Evolutionary conservation across 92 coral and sea anemone species (phyloP).

Genomic region (Actinostola sp.): DNA sequence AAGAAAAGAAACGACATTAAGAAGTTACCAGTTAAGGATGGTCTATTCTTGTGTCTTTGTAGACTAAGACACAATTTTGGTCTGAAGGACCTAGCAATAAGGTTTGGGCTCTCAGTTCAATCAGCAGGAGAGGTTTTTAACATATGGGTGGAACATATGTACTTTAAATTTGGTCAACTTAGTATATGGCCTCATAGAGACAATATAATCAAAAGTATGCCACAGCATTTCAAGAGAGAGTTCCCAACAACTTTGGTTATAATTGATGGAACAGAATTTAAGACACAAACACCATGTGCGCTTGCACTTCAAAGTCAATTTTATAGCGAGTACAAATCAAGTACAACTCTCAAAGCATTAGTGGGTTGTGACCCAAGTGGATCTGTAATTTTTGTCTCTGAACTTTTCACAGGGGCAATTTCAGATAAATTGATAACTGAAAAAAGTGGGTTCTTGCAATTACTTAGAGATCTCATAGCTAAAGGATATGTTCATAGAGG

Average conservation of each 20-base stretch:
- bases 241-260: constrained; percentile 50
- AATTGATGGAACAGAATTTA: constrained; percentile 46
- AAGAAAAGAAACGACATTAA: constrained; percentile 29
- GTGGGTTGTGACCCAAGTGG: constrained; percentile 62
- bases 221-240: constrained; percentile 38
- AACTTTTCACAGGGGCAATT: constrained; percentile 55
- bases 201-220: constrained; percentile 47
- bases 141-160: constrained; percentile 42
- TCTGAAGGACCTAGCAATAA: constrained; percentile 29
- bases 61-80: constrained; percentile 44
- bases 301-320: constrained; percentile 43
- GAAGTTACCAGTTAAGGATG: constrained; percentile 27
- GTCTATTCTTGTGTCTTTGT: constrained; percentile 43
- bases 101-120: constrained; percentile 47
- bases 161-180: constrained; percentile 36
- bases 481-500: constrained; percentile 35
- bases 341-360: constrained; percentile 45
- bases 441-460: constrained; percentile 42
- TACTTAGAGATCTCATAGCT: constrained; percentile 28
- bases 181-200: constrained; percentile 54
- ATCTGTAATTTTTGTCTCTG: constrained; percentile 47
- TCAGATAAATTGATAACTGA: constrained; percentile 44
- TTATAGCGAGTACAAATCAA: constrained; percentile 50
- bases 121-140: constrained; percentile 23
- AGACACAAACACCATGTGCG: constrained; percentile 40